Evolutionary conservation across 2,888 invertebrate genomes (phyloP).

Genomic region (Cactoblastis cactorum): DNA sequence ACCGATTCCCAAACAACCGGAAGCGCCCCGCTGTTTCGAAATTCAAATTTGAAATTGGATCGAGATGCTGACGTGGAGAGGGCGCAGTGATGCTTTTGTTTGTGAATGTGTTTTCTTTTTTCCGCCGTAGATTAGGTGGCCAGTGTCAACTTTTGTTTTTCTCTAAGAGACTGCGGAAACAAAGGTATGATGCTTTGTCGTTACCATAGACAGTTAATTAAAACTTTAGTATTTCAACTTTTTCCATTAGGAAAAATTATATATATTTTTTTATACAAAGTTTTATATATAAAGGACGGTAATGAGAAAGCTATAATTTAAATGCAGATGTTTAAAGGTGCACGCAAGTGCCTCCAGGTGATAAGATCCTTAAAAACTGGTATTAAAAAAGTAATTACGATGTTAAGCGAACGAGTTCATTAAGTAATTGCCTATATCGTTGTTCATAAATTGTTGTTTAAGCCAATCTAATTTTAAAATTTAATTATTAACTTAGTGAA

Average conservation of each 20-base stretch:
- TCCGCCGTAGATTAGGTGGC: constrained; percentile 12
- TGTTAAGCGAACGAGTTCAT: constrained; percentile 14
- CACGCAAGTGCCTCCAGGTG: background rate
- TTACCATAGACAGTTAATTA: constrained; percentile 9
- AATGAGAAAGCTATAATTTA: constrained; percentile 15
- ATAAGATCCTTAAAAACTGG: background rate
- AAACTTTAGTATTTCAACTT: constrained; percentile 8
- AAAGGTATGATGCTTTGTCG: constrained; percentile 6
- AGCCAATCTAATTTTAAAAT: background rate
- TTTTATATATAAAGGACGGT: background rate
- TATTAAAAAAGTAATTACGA: constrained; percentile 4
- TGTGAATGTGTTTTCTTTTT: constrained; percentile 10
- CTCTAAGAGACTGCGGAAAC: constrained; percentile 3
- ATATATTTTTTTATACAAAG: constrained; percentile 1
- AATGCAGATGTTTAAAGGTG: constrained; percentile 46
- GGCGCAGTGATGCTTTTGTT: constrained; percentile 5
- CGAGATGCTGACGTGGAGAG: constrained; percentile 25
- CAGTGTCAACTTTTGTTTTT: constrained; percentile 11
- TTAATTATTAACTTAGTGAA: background rate
- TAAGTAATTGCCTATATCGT: constrained; percentile 17
- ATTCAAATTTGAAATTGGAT: constrained; percentile 32
- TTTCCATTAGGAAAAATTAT: background rate
- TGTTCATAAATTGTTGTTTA: background rate
- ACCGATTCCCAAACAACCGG: constrained; percentile 6
- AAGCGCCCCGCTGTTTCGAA: constrained; percentile 17